phyloP scores from a whole-genome alignment of 2,797 vertebrate genomes.

The Pangasius mekongensis region DNA sequence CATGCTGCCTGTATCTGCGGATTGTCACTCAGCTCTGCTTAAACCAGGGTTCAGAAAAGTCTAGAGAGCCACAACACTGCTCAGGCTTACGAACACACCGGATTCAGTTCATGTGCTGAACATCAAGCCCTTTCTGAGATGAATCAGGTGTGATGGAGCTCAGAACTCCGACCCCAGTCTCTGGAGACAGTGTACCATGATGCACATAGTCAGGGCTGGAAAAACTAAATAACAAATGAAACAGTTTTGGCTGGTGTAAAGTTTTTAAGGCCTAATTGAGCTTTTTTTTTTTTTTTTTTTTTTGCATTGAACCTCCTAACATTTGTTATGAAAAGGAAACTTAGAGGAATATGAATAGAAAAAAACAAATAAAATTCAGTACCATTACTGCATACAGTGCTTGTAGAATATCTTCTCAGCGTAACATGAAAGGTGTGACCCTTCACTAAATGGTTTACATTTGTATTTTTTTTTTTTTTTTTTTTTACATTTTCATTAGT shows the following conservation, averaged over 20 bases:
- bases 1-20: conserved; percentile 18
- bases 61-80: conserved; percentile 15
- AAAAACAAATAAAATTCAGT: conserved; percentile 24
- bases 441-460: conserved; percentile 11
- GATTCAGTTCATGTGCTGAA: conserved; percentile 34
- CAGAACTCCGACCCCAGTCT: conserved; percentile 4
- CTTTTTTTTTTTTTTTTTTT: conserved; percentile 3
- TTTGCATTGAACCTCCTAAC: conserved; percentile 19
- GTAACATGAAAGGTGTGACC: conserved; percentile 16
- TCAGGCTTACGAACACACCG: conserved; percentile 9
- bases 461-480: background rate
- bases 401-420: conserved; percentile 37
- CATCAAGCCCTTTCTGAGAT: conserved; percentile 48
- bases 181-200: conserved; percentile 1
- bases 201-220: background rate
- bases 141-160: conserved; percentile 29
- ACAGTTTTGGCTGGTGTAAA: conserved; percentile 31
- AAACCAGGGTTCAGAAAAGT: background rate
- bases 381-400: conserved; percentile 45
- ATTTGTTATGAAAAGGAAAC: conserved; percentile 34
- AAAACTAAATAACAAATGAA: background rate
- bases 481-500: conserved; percentile 5
- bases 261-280: conserved; percentile 32
- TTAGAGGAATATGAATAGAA: background rate
- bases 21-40: conserved; percentile 45